Evolutionary conservation across 2,113 vertebrate genomes (phyloP).

Genomic region (Amblyopsis rosae): DNA sequence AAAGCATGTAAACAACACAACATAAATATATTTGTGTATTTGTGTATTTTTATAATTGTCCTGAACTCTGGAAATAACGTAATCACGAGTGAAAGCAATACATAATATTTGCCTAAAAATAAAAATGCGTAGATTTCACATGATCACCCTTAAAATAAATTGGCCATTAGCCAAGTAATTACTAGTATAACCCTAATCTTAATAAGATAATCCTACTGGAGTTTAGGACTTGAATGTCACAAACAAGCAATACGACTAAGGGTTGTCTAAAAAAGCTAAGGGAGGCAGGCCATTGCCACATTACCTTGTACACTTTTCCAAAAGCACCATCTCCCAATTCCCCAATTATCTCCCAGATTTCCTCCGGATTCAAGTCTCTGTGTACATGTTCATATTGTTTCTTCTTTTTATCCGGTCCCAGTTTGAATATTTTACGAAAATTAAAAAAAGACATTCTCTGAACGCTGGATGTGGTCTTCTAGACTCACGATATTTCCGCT

Average conservation of each 20-base stretch:
- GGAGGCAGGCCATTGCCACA: constrained; percentile 9
- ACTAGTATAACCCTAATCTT: neutral
- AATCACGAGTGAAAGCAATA: too few species aligned
- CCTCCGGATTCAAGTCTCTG: constrained; percentile 93
- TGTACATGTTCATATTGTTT: constrained; percentile 98
- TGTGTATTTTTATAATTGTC: too few species aligned
- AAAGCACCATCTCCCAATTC: constrained; percentile 98
- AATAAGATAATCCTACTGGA: neutral
- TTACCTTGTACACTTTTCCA: constrained; percentile 98
- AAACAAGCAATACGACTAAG: constrained; percentile 2
- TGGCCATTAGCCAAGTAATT: too few species aligned
- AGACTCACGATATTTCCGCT: constrained; percentile 57
- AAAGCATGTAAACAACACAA: neutral
- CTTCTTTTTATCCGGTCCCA: constrained; percentile 94
- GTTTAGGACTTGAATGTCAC: neutral
- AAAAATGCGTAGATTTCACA: too few species aligned
- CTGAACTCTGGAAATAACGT: too few species aligned
- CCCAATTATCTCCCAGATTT: constrained; percentile 95
- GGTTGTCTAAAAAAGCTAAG: constrained; percentile 9
- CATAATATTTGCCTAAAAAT: too few species aligned
- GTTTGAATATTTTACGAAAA: constrained; percentile 98
- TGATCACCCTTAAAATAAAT: too few species aligned
- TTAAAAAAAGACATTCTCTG: constrained; percentile 96
- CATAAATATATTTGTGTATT: neutral
- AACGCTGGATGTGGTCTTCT: constrained; percentile 11